These are phyloP conservation scores for Petrocephalus microphthalmus DNA, from an alignment of 2,113 vertebrate species.

Conservation along the genomic window DNA sequence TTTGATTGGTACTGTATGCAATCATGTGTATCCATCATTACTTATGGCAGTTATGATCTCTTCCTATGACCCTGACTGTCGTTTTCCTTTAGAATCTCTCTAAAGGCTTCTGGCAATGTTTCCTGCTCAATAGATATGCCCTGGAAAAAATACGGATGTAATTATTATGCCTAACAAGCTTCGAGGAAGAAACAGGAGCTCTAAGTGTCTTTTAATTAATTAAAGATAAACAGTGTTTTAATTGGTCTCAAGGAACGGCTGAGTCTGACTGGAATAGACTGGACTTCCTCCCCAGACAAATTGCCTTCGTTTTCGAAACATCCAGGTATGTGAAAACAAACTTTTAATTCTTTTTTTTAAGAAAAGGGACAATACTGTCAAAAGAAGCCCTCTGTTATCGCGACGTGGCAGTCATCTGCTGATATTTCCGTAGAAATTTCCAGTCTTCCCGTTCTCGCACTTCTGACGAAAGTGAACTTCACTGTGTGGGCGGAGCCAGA, in stretches of 20 bases:
- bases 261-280: neutral
- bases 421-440: neutral
- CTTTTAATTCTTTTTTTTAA: neutral
- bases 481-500: conserved; percentile 2
- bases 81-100: neutral
- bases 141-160: neutral
- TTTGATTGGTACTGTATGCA: neutral
- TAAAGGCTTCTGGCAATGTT: neutral
- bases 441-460: neutral
- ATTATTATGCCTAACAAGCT: neutral
- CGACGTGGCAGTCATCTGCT: neutral
- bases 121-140: neutral
- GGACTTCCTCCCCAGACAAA: neutral
- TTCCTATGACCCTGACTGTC: neutral
- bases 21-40: neutral
- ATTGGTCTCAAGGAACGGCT: neutral
- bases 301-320: neutral
- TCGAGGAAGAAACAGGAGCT: neutral
- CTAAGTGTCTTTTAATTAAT: neutral
- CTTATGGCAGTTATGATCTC: neutral
- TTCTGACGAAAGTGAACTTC: conserved; percentile 6
- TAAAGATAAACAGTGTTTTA: conserved; percentile 8
- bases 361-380: neutral
- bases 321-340: neutral
- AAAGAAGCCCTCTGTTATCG: neutral